These are phyloP conservation scores for Perithous albicinctus DNA, from an alignment of 2,888 invertebrate species.

Conservation along the genomic window DNA sequence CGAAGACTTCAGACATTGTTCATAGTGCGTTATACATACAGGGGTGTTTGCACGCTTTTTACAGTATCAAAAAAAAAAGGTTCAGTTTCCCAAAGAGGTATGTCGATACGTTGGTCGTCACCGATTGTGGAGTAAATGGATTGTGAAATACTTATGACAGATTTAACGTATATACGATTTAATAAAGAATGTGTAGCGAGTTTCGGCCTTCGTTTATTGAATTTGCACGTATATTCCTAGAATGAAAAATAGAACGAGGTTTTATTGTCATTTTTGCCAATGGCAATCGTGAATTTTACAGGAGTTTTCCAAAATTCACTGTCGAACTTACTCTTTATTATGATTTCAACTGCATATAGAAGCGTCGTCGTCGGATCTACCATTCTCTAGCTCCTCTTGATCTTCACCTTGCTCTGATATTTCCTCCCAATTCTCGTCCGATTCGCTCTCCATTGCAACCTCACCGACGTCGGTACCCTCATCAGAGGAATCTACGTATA, in stretches of 20 bases:
- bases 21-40: constrained; percentile 15
- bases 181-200: constrained; percentile 34
- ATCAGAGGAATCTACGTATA: constrained; percentile 83
- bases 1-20: constrained; percentile 24
- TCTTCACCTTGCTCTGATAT: constrained; percentile 78
- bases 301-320: neutral
- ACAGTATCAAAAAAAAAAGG: constrained; percentile 39
- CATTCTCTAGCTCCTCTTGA: constrained; percentile 76
- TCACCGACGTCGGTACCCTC: constrained; percentile 80
- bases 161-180: constrained; percentile 38
- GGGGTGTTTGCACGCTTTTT: constrained; percentile 14
- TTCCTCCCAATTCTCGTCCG: constrained; percentile 83
- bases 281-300: neutral
- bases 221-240: constrained; percentile 50
- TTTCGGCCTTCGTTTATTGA: constrained; percentile 25
- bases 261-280: neutral
- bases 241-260: constrained; percentile 8
- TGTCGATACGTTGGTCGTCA: constrained; percentile 20
- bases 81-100: constrained; percentile 11
- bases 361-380: constrained; percentile 76
- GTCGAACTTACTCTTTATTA: constrained; percentile 42
- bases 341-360: constrained; percentile 76
- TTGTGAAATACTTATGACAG: constrained; percentile 32
- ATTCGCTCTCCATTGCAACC: constrained; percentile 79
- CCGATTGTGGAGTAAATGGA: constrained; percentile 12